Base-by-base conservation (phyloP, 1,140 invertebrate species). In the Leptopilina boulardi region DNA sequence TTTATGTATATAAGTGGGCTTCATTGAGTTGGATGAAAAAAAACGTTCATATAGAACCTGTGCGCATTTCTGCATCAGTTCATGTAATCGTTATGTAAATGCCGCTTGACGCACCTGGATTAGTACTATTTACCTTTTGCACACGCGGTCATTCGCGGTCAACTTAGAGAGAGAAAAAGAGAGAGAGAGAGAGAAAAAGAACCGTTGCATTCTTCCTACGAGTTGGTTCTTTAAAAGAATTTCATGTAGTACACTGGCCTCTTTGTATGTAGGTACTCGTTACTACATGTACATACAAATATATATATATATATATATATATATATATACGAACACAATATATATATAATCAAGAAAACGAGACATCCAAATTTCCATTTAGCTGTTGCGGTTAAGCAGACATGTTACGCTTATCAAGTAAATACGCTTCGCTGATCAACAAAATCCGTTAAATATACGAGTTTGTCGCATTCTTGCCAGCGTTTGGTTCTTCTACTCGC, bases 61-160 rank as follows among this genome's bases (percentile, higher is more conserved):
- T 56, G 54, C 54, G 21, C 54, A 56, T 56, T 56, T 21, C 19
- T 56, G 19, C n/a, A n/a, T n/a, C 54, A 56, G 19, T 56, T 56
- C 3, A 42, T 47, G 30, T 59, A 79, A 79, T 77, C 66, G 79
- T 87, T 83, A 84, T 79, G 84, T 81, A 87, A 87, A 86, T 82
- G 77, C 66, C 56, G 70, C 75, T 42, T 66, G 78, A 80, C 78
- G 78, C 81, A 84, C 84, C 77, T 77, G 75, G 80, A 81, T 80
- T 76, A 78, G 74, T 74, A 82, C 78, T 87, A 84, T 87, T 88
- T 87, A 85, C 83, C 86, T 86, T 85, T 83, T 80, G 73, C 82
- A 80, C 72, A 79, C n/a, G n/a, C 87, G 86, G 87, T 87, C 83
- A 88, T 83, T 87, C 82, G 82, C 87, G 88, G 87, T 88, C 88